phyloP scores from a whole-genome alignment of 2,888 invertebrate species.

The Arenicola marina region DNA sequence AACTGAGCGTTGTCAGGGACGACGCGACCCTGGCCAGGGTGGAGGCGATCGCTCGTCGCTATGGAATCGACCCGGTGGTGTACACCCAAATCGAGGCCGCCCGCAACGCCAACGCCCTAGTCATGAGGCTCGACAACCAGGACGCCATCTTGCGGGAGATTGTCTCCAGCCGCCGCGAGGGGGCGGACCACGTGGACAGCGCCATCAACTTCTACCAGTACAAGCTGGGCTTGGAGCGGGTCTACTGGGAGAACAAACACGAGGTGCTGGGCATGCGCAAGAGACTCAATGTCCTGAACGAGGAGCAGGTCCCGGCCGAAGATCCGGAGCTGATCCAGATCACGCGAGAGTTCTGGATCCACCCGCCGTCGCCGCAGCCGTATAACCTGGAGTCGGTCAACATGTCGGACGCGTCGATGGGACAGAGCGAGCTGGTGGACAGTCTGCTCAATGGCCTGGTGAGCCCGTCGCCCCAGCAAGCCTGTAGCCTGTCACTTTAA shows the following conservation, averaged over 20 bases:
- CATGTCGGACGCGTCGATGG: background rate
- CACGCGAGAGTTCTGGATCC: background rate
- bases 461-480: too few relatives aligned
- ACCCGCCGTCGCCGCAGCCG: background rate
- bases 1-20: background rate
- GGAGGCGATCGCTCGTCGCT: too few relatives aligned
- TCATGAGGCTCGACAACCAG: background rate
- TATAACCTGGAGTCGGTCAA: background rate
- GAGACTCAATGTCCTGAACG: background rate
- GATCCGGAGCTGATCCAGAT: background rate
- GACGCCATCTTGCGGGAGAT: conserved; percentile 1
- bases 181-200: background rate
- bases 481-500: too few relatives aligned
- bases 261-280: background rate
- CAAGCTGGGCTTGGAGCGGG: background rate
- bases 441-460: background rate
- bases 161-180: background rate
- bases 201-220: background rate
- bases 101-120: background rate
- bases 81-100: too few relatives aligned
- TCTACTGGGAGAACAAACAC: conserved; percentile 1
- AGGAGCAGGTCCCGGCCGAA: background rate
- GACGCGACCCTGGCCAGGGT: background rate
- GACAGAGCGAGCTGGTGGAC: background rate
- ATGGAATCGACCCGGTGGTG: too few relatives aligned